These are phyloP conservation scores for Chesias legatella DNA, from an alignment of 2,888 invertebrate species.

Conservation along the genomic window DNA sequence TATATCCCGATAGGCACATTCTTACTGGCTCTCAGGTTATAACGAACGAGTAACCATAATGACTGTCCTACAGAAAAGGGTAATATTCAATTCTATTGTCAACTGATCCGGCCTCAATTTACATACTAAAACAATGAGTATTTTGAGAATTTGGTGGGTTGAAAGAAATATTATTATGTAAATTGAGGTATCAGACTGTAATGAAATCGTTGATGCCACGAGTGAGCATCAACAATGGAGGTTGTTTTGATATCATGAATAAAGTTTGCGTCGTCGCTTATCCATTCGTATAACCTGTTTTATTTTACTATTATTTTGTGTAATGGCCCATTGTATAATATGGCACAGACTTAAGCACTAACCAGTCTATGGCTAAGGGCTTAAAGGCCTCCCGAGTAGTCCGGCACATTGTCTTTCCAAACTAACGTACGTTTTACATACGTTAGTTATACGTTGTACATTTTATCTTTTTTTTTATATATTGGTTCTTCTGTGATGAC, in stretches of 20 bases:
- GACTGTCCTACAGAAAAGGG: slow-evolving; percentile 16
- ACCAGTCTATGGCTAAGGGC: too few species aligned
- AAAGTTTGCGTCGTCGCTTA: too few species aligned
- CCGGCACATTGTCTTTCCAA: too few species aligned
- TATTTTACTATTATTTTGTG: background rate
- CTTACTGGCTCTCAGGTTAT: too few species aligned
- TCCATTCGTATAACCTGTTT: too few species aligned
- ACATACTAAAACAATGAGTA: slow-evolving; percentile 23
- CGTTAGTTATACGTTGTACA: too few species aligned
- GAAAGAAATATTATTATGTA: slow-evolving; percentile 16
- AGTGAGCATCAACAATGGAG: slow-evolving; percentile 1
- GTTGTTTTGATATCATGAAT: background rate
- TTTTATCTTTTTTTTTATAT: too few species aligned
- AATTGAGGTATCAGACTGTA: slow-evolving; percentile 20
- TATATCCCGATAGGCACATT: too few species aligned
- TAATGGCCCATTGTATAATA: background rate
- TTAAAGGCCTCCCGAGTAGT: too few species aligned
- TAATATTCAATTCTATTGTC: slow-evolving; percentile 25
- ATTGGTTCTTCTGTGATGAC: too few species aligned
- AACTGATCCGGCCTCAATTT: slow-evolving; percentile 20
- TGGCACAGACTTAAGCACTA: background rate
- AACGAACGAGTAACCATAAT: slow-evolving; percentile 19
- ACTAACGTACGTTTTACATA: too few species aligned
- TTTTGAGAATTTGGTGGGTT: slow-evolving; percentile 18
- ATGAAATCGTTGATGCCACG: slow-evolving; percentile 10